Percentiles rank a stretch among this genome's conserved stretches.
Evolutionary conservation across 2,113 vertebrate genomes (phyloP).

Genomic region (Labrus mixtus): DNA sequence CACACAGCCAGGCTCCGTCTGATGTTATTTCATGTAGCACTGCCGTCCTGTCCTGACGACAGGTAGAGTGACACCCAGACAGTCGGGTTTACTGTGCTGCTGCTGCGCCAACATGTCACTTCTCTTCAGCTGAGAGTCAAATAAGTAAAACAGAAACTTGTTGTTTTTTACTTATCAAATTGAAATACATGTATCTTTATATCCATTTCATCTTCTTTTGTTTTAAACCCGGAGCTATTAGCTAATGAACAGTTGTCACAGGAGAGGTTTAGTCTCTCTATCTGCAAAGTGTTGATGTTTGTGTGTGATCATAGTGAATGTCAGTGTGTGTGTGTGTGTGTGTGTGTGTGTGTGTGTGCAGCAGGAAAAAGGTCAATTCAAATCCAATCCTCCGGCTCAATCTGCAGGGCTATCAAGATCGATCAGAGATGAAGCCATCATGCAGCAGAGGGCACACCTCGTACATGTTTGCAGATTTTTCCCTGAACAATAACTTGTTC

Average conservation of each 20-base stretch:
- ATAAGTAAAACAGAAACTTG: background rate
- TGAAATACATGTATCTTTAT: background rate
- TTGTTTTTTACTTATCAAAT: no score
- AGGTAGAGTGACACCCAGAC: conserved; percentile 13
- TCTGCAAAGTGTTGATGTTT: conserved; percentile 12
- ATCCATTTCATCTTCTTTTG: background rate
- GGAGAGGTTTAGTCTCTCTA: background rate
- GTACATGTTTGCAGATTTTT: conserved; percentile 6
- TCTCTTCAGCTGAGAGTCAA: conserved; percentile 12
- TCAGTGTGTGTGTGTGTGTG: conserved; percentile 10
- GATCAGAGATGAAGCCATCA: conserved; percentile 20
- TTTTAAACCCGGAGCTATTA: background rate
- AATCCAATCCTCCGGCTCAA: conserved; percentile 10
- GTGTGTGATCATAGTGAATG: conserved; percentile 12
- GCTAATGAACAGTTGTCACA: background rate
- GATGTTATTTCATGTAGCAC: conserved; percentile 29
- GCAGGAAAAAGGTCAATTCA: conserved; percentile 45
- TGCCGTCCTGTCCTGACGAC: conserved; percentile 9
- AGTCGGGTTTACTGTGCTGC: conserved; percentile 7
- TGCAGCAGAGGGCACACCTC: background rate
- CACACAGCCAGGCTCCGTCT: conserved; percentile 27
- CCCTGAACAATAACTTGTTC: background rate
- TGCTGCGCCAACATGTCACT: conserved; percentile 9
- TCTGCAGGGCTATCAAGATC: conserved; percentile 22
- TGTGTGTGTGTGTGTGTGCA: conserved; percentile 18